Evolutionary conservation across 2,797 vertebrate species (phyloP).

Genomic region (Lophotriccus pileatus): DNA sequence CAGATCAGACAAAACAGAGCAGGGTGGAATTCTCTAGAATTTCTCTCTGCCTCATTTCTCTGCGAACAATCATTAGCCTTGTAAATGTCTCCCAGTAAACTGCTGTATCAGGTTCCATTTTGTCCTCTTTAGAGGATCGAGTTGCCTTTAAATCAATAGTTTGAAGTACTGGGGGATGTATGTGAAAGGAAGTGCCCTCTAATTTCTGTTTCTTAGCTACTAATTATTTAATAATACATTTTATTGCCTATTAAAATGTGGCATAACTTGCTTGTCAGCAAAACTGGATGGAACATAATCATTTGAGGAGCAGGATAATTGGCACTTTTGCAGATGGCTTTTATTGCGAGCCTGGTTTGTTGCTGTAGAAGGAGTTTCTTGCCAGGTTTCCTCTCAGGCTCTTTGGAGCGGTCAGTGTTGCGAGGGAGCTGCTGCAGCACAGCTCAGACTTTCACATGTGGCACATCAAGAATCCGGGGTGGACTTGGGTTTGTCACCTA

Average conservation of each 20-base stretch:
- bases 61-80: constrained; percentile 82
- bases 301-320: constrained; percentile 78
- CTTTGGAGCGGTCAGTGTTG: constrained; percentile 26
- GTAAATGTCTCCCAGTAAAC: constrained; percentile 80
- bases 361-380: constrained; percentile 43
- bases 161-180: constrained; percentile 67
- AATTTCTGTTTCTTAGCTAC: constrained; percentile 81
- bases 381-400: constrained; percentile 57
- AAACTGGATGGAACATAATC: constrained; percentile 75
- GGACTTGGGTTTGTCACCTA: constrained; percentile 1
- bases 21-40: constrained; percentile 81
- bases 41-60: constrained; percentile 77
- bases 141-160: constrained; percentile 76
- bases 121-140: constrained; percentile 70
- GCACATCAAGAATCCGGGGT: background rate
- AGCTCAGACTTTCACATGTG: background rate
- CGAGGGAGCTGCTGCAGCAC: background rate
- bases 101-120: constrained; percentile 77
- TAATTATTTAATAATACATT: constrained; percentile 86
- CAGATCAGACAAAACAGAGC: constrained; percentile 78
- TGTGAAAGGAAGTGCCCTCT: constrained; percentile 76
- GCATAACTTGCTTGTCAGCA: constrained; percentile 82
- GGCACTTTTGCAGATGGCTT: constrained; percentile 76
- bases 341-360: constrained; percentile 69
- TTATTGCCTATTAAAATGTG: constrained; percentile 83